Base-by-base conservation (phyloP, 2,113 vertebrate species). In the Channa maculata region DNA sequence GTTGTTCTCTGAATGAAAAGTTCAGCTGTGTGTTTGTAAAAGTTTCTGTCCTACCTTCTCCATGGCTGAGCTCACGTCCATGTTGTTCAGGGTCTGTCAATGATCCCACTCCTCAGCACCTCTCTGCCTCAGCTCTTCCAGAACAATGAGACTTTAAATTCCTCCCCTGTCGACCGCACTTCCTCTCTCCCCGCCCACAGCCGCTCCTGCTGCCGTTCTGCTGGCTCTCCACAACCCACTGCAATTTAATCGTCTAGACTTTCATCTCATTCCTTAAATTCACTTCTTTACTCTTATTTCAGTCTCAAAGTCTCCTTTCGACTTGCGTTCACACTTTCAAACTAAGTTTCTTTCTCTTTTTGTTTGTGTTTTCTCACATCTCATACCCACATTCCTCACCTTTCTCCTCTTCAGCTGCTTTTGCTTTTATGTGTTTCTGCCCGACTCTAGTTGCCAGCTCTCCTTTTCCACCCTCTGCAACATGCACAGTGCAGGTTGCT, bases 61-160 rank as follows among this genome's bases (percentile, higher is more conserved):
- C 54, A 88, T 50, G 48, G 79, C 90, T 39, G 90, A 54, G 67
- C 81, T 89, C 79, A 88, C 10, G 24, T 93, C 90, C 88, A 88
- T 82, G 75, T 33, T 5, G 71, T 63, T 55, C 50, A 4, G 49
- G 1, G 57, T 63, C 24, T 4, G 65, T 46, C 50, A 41, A 38
- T 2, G 15, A 10, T 13, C 43, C n/a, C 14, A 14, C 65, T 75
- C 51, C 45, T 55, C 36, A 0, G 59, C 60, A 66, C 44, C 24
- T 65, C 54, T 77, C 75, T 76, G 55, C 39, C n/a, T 65, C 83
- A 7, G 59, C 77, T 71, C 70, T 34, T 54, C 50, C 75, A 84
- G 88, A 89, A 87, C 88, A 91, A 88, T 91, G 80, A 57, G 83
- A 49, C 83, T 84, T 87, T 79, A 80, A 86, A 91, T 89, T 89